A percentile compares a stretch with the other conserved stretches of the same genome.
phyloP scores from a whole-genome alignment of 2,888 invertebrate species.

The Thymelicus sylvestris region DNA sequence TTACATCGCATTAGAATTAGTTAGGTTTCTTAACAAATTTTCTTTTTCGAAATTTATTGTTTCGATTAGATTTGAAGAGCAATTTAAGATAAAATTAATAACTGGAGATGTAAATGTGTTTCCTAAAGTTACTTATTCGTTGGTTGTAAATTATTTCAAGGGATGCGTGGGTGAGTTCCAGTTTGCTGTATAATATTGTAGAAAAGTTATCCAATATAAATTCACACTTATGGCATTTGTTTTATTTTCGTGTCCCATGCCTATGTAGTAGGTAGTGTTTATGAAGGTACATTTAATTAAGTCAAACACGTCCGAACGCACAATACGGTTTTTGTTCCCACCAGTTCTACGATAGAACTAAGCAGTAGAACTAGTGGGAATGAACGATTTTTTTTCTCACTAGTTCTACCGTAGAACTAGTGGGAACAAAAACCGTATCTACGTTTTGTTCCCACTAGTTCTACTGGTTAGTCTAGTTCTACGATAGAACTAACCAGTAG shows the following conservation, averaged over 20 bases:
- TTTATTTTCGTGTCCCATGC: constrained; percentile 48
- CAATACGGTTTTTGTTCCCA: no score
- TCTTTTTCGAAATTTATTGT: constrained; percentile 2
- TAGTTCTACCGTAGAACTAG: no score
- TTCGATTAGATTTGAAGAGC: constrained; percentile 51
- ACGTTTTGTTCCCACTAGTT: no score
- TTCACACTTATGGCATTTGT: constrained; percentile 66
- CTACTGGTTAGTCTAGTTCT: no score
- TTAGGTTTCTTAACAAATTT: constrained; percentile 38
- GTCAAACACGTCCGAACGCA: no score
- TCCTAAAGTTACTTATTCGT: constrained; percentile 45
- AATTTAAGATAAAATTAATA: constrained; percentile 55
- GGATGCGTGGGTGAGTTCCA: constrained; percentile 59
- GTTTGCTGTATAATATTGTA: constrained; percentile 80
- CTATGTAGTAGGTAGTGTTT: no score
- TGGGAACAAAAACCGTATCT: no score
- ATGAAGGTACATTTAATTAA: no score
- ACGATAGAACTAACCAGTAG: no score
- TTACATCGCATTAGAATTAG: constrained; percentile 3
- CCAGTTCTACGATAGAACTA: no score
- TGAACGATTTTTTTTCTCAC: no score
- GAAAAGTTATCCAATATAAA: constrained; percentile 82
- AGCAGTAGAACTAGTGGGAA: no score
- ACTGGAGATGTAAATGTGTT: constrained; percentile 58
- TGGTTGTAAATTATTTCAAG: constrained; percentile 46